Evolutionary conservation across 2,797 vertebrate genomes (phyloP).

Genomic region (Onychomys leucogaster): DNA sequence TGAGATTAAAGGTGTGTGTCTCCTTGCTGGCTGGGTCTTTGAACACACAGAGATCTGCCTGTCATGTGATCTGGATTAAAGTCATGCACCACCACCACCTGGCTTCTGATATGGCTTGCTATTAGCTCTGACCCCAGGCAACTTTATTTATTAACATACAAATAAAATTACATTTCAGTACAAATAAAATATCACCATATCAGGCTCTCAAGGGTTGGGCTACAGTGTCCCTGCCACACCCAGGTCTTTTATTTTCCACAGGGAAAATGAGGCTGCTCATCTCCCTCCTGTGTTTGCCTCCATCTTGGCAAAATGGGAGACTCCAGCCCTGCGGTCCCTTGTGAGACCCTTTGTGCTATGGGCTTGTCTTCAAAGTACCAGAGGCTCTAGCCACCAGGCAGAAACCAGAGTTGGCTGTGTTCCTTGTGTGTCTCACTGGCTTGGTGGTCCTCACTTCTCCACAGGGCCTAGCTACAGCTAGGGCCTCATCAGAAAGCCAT

Average conservation of each 20-base stretch:
- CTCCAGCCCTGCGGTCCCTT: no score
- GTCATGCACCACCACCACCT: no score
- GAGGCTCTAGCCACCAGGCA: fast-evolving
- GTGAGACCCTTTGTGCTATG: fast-evolving
- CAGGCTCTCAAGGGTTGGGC: background rate
- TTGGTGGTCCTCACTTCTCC: background rate
- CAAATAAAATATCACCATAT: no score
- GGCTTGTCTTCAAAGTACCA: background rate
- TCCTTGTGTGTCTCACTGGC: fast-evolving
- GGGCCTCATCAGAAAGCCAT: background rate
- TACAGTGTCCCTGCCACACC: background rate
- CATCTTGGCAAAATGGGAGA: background rate
- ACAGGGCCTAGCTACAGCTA: background rate
- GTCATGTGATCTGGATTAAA: no score
- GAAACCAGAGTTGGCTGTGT: fast-evolving
- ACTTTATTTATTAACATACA: no score
- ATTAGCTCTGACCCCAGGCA: no score
- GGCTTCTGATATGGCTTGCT: no score
- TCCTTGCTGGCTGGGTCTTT: no score
- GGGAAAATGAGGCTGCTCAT: background rate
- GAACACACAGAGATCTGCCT: no score
- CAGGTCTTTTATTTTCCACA: background rate
- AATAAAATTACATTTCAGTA: no score
- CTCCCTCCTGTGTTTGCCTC: background rate
- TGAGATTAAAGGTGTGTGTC: no score